Evolutionary conservation across 1,140 invertebrate genomes (phyloP).

Genomic region (Zaprionus tsacasi): DNA sequence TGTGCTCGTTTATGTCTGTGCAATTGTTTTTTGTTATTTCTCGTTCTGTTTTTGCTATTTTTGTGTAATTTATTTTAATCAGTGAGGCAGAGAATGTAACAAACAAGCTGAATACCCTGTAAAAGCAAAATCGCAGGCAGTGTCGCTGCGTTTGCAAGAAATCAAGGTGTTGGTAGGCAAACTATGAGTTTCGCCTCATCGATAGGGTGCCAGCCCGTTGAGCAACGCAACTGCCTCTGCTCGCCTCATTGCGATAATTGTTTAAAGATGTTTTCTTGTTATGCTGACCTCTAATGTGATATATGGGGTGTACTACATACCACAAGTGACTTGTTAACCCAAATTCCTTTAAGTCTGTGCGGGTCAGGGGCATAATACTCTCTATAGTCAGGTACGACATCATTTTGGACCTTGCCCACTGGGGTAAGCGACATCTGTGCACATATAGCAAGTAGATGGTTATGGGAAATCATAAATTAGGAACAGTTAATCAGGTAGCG

Average conservation of each 20-base stretch:
- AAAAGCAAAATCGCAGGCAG: too few relatives aligned
- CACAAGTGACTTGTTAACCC: conserved; percentile 25
- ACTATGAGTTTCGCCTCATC: neutral
- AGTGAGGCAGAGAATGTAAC: conserved; percentile 25
- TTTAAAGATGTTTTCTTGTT: conserved; percentile 12
- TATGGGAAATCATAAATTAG: conserved; percentile 18
- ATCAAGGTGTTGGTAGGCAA: neutral
- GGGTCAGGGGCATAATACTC: neutral
- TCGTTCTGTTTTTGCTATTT: conserved; percentile 20
- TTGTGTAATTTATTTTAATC: conserved; percentile 38
- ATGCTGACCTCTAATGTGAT: conserved; percentile 29
- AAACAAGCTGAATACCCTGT: conserved; percentile 21
- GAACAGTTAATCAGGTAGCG: neutral
- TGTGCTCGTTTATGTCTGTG: neutral
- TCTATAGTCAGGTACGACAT: neutral
- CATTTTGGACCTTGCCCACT: conserved; percentile 11
- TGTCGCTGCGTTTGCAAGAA: neutral
- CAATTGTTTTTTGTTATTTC: conserved; percentile 14
- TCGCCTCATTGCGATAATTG: neutral
- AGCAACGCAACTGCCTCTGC: too few relatives aligned
- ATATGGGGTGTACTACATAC: conserved; percentile 13
- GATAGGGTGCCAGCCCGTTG: too few relatives aligned
- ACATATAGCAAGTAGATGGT: neutral
- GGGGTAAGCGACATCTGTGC: neutral
- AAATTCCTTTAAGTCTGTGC: conserved; percentile 20